phyloP scores from a whole-genome alignment of 2,888 invertebrate species.

The Mallateleia sp. region DNA sequence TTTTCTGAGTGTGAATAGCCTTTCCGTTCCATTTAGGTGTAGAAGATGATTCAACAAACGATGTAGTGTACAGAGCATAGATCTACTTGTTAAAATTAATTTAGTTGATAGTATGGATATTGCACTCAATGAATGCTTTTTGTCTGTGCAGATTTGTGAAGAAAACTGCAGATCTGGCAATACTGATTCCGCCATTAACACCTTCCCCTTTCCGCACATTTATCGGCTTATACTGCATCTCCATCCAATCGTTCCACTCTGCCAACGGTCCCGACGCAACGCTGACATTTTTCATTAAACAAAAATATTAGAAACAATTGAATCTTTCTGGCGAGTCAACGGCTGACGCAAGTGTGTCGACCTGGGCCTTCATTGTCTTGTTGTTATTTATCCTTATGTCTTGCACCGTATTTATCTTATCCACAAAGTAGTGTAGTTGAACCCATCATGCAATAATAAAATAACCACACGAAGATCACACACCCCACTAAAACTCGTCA shows the following conservation, averaged over 20 bases:
- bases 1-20: too few species aligned
- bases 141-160: constrained; percentile 76
- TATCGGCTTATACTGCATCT: constrained; percentile 68
- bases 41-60: too few species aligned
- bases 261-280: constrained; percentile 89
- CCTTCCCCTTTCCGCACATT: constrained; percentile 30
- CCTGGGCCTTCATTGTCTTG: constrained; percentile 79
- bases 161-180: constrained; percentile 75
- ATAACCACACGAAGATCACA: constrained; percentile 39
- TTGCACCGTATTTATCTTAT: constrained; percentile 80
- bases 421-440: constrained; percentile 63
- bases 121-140: constrained; percentile 71
- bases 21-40: too few species aligned
- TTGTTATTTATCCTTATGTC: constrained; percentile 79
- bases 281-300: constrained; percentile 82
- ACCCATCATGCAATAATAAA: constrained; percentile 54
- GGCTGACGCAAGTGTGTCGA: constrained; percentile 77
- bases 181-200: constrained; percentile 64
- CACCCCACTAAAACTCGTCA: too few species aligned
- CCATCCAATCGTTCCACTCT: constrained; percentile 85
- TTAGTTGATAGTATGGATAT: constrained; percentile 33
- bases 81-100: constrained; percentile 10
- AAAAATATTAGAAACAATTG: constrained; percentile 71
- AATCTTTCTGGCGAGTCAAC: constrained; percentile 81
- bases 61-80: too few species aligned